Base-by-base conservation (phyloP, 1,140 invertebrate species). In the Ceratina calcarata region DNA sequence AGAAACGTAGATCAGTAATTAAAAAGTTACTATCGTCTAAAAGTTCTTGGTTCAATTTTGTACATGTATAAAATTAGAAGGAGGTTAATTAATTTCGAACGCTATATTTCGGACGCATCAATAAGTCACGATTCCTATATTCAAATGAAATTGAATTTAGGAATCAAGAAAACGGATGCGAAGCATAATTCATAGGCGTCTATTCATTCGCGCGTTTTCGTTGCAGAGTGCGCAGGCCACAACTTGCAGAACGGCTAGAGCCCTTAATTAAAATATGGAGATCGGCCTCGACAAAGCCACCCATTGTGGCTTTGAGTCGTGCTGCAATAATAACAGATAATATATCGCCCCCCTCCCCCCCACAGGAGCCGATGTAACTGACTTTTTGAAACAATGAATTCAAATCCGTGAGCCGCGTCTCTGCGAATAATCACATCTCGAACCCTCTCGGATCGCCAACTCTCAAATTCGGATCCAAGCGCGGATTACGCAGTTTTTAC, bases 241-340 rank as follows among this genome's bases (percentile, higher is more conserved):
- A 69, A 69, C 68, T 64, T 27, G 69, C 57, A 79, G 70, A 53
- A 71, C 61, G 67, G 64, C 79, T 64, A 22, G 80, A 72, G 87
- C 84, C 89, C 91, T 92, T 92, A 92, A 92, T 92, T 92, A 91
- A 91, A 92, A 91, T 91, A 90, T 90, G 91, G 89, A 92, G 91
- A 92, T 92, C 89, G 90, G 89, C 6, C 86, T 71, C 73, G 55
- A 65, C 76, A 87, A 91, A 91, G 88, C 89, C 84, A 75, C 80
- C 87, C 84, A 91, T 91, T 91, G 89, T 91, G 81, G 87, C 77
- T 84, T 87, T 82, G 83, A 88, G 86, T 85, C 88, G 81, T 78
- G 86, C 89, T 90, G 89, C 86, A 91, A 92, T 92, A 92, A 91
- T 92, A 92, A 90, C 89, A 89, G 91, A 91, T 91, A 91, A 92